Percentiles rank a stretch among this genome's conserved stretches.
Evolutionary conservation across 2,113 vertebrate genomes (phyloP).

Genomic region (Gallinago undulata): DNA sequence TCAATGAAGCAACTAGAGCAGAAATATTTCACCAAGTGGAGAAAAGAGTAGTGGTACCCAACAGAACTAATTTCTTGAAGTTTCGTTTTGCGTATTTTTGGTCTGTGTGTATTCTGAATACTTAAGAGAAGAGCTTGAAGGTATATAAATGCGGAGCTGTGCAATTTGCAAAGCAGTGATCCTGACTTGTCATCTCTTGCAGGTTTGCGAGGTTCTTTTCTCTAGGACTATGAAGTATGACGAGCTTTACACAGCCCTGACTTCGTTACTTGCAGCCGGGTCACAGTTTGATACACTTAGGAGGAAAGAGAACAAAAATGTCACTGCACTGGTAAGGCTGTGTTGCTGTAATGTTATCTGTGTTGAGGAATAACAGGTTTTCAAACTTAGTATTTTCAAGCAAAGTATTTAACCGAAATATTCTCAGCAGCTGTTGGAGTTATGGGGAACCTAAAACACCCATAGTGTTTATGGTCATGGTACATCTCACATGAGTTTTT

Average conservation of each 20-base stretch:
- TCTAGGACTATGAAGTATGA: conserved; percentile 87
- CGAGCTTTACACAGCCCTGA: conserved; percentile 85
- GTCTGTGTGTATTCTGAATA: neutral
- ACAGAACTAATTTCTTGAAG: neutral
- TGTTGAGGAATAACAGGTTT: neutral
- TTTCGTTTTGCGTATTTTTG: neutral
- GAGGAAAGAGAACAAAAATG: conserved; percentile 89
- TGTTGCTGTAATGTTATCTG: neutral
- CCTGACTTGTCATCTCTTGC: neutral
- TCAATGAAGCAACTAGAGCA: neutral
- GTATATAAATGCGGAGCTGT: neutral
- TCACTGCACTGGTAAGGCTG: conserved; percentile 85
- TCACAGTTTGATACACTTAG: conserved; percentile 91
- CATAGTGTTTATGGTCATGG: accelerated
- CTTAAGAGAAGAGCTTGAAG: neutral
- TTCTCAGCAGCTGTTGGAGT: neutral
- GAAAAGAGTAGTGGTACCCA: neutral
- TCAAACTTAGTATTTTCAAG: neutral
- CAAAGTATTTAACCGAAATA: neutral
- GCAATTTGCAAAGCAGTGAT: neutral
- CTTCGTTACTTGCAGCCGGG: conserved; percentile 89
- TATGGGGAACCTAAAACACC: neutral
- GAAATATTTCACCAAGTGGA: neutral
- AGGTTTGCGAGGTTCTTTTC: conserved; percentile 94
- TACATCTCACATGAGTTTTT: neutral